A percentile compares a stretch with the other conserved stretches of the same genome.
These are phyloP conservation scores for Cyclopterus lumpus DNA, from an alignment of 2,797 vertebrate species.

Conservation along the genomic window DNA sequence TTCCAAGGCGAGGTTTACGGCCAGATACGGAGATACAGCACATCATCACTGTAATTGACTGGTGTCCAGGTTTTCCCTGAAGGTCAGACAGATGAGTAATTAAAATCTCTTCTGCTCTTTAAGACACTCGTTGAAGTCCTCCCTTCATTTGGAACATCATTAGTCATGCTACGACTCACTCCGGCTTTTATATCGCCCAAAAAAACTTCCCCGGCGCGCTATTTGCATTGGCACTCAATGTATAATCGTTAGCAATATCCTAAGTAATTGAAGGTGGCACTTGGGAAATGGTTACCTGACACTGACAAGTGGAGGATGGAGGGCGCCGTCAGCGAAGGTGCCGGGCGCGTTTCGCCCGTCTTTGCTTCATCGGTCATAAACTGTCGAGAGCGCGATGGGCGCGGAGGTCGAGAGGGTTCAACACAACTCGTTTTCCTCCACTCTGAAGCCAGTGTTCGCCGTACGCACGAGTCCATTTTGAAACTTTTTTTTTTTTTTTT, in stretches of 20 bases:
- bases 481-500: slow-evolving; percentile 4
- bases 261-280: slow-evolving; percentile 78
- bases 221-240: slow-evolving; percentile 69
- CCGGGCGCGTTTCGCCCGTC: slow-evolving; percentile 37
- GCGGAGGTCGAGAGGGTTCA: slow-evolving; percentile 34
- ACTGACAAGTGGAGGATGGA: slow-evolving; percentile 64
- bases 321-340: slow-evolving; percentile 63
- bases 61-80: slow-evolving; percentile 74
- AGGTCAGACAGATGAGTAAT: slow-evolving; percentile 80
- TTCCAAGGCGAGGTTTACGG: slow-evolving; percentile 46
- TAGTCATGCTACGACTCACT: slow-evolving; percentile 74
- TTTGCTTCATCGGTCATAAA: slow-evolving; percentile 61
- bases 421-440: slow-evolving; percentile 4
- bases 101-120: slow-evolving; percentile 76
- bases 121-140: slow-evolving; percentile 70
- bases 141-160: slow-evolving; percentile 70
- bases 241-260: slow-evolving; percentile 76
- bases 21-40: slow-evolving; percentile 49
- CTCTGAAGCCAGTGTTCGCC: slow-evolving; percentile 8
- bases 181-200: slow-evolving; percentile 40
- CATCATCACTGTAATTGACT: slow-evolving; percentile 77
- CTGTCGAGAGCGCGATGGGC: slow-evolving; percentile 42
- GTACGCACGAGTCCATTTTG: slow-evolving; percentile 14
- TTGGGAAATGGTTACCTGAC: slow-evolving; percentile 77
- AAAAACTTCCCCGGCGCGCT: slow-evolving; percentile 43